These are phyloP conservation scores for Ceratotherium simum DNA, from an alignment of 2,113 vertebrate genomes.

Conservation along the genomic window DNA sequence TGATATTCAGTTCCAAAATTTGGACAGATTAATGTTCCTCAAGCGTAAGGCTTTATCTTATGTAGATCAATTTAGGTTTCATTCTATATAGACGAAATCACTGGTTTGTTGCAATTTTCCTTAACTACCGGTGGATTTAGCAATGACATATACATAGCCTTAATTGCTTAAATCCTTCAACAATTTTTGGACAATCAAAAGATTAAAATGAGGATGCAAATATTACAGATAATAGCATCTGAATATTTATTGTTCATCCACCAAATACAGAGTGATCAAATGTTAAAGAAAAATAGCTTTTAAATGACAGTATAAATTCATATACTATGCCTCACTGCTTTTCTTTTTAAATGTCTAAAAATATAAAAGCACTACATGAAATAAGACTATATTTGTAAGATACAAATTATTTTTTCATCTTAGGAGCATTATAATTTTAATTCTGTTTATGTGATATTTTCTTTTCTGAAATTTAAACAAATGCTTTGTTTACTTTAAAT, in stretches of 20 bases:
- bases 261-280: not conserved
- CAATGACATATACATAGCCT: not conserved
- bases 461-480: constrained; percentile 36
- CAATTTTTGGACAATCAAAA: constrained; percentile 47
- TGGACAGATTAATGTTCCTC: not conserved
- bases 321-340: not conserved
- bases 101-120: not conserved
- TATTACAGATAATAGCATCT: not conserved
- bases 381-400: constrained; percentile 20
- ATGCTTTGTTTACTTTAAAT: constrained; percentile 35
- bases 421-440: constrained; percentile 13
- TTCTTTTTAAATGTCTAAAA: constrained; percentile 49
- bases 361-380: constrained; percentile 22
- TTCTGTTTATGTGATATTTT: constrained; percentile 17
- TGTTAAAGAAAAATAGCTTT: constrained; percentile 32
- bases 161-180: constrained; percentile 31
- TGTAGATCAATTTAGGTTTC: not conserved
- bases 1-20: not conserved
- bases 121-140: not conserved
- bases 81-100: not conserved
- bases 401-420: constrained; percentile 9
- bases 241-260: not conserved
- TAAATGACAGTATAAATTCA: not conserved
- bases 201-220: constrained; percentile 47
- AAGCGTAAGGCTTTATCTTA: not conserved